Evolutionary conservation across 2,797 vertebrate genomes (phyloP).

Genomic region (Cossypha polioptera): DNA sequence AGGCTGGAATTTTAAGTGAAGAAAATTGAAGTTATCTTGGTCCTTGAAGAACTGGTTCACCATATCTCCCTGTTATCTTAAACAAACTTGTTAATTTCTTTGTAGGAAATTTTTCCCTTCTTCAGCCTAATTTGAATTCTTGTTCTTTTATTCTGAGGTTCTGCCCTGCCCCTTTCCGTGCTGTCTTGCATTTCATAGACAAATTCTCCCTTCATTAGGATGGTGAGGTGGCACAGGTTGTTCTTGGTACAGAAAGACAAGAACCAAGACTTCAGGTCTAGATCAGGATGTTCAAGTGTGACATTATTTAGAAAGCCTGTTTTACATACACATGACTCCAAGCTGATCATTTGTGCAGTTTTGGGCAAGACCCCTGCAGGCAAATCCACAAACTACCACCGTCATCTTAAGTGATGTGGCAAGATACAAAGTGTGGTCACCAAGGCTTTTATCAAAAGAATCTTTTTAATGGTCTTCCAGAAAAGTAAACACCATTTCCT

Average conservation of each 20-base stretch:
- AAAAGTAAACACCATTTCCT: background rate
- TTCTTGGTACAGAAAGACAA: background rate
- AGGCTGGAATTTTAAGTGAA: slow-evolving; percentile 11
- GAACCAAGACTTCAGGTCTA: background rate
- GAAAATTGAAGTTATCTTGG: background rate
- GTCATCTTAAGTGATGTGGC: background rate
- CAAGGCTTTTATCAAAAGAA: background rate
- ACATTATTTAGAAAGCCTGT: background rate
- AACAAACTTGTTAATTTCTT: background rate
- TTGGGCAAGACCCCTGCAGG: background rate
- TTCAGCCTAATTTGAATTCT: slow-evolving; percentile 10
- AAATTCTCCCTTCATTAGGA: background rate
- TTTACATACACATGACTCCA: fast-evolving
- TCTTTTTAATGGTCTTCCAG: background rate
- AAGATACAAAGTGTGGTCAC: fast-evolving
- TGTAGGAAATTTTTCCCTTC: background rate
- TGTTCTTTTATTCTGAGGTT: background rate
- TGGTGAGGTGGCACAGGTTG: background rate
- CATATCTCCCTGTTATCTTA: background rate
- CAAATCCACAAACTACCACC: background rate
- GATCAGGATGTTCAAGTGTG: background rate
- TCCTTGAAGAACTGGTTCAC: slow-evolving; percentile 1
- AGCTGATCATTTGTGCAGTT: background rate
- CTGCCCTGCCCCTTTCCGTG: background rate
- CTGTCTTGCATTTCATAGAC: background rate